These are phyloP conservation scores for Quadriops clusia DNA, from an alignment of 2,888 invertebrate species.

Conservation along the genomic window DNA sequence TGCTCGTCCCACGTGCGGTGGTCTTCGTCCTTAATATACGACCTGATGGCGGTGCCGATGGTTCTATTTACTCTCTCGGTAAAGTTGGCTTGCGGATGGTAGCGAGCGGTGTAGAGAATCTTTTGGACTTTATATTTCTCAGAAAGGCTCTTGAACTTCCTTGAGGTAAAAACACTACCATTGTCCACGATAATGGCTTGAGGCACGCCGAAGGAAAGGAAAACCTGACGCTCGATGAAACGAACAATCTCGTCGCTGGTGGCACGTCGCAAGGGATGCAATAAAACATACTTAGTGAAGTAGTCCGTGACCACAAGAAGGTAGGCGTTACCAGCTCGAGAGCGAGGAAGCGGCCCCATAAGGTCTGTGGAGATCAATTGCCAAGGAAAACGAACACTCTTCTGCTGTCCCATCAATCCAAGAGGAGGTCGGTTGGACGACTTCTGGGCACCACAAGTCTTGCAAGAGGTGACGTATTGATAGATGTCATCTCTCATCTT, in stretches of 20 bases:
- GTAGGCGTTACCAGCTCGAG: background rate
- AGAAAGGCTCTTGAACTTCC: conserved; percentile 4
- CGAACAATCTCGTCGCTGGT: background rate
- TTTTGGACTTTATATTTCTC: conserved; percentile 10
- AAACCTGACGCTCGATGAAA: conserved; percentile 2
- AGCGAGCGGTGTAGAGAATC: conserved; percentile 12
- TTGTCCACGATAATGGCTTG: conserved; percentile 9
- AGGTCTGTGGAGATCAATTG: conserved; percentile 15
- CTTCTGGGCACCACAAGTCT: conserved; percentile 7
- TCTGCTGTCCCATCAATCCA: conserved; percentile 11
- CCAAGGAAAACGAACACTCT: conserved; percentile 11
- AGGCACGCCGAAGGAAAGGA: conserved; percentile 4
- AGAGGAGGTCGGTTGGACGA: conserved; percentile 1
- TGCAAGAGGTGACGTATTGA: conserved; percentile 5
- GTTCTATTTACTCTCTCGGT: conserved; percentile 17
- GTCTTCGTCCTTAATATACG: conserved; percentile 13
- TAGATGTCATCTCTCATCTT: conserved; percentile 3
- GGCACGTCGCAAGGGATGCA: conserved; percentile 1
- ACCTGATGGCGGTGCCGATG: conserved; percentile 12
- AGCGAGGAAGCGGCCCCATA: conserved; percentile 10
- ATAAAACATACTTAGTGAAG: conserved; percentile 10
- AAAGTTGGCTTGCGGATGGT: conserved; percentile 16
- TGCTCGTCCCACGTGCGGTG: conserved; percentile 19
- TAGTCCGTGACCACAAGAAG: conserved; percentile 8
- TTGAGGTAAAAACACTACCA: conserved; percentile 7